These are phyloP conservation scores for Gryllus bimaculatus DNA, from an alignment of 1,140 invertebrate genomes.

Conservation along the genomic window DNA sequence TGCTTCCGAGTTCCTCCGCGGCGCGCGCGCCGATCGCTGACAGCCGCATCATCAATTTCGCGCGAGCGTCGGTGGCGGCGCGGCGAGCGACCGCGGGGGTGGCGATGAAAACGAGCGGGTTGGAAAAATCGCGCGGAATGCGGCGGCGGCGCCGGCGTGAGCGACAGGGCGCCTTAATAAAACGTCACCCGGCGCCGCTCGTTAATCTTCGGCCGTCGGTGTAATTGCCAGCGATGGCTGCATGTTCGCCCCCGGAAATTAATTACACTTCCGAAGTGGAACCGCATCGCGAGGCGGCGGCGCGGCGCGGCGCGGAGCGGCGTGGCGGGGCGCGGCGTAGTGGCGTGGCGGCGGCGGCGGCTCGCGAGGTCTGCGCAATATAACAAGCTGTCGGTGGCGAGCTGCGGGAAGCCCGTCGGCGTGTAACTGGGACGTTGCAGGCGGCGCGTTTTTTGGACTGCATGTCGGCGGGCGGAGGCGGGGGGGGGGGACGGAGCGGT, in stretches of 20 bases:
- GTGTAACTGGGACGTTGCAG: no score
- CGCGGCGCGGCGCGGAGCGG: not conserved
- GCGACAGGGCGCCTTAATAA: slow-evolving; percentile 19
- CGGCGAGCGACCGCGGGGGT: not conserved
- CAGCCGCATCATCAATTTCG: slow-evolving; percentile 3
- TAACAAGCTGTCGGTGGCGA: no score
- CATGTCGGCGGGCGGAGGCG: not conserved
- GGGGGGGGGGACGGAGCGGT: no score
- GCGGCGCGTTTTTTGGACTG: not conserved
- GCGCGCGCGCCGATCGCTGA: not conserved
- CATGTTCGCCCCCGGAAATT: slow-evolving; percentile 16
- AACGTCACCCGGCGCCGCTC: slow-evolving; percentile 14
- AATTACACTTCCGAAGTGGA: slow-evolving; percentile 18
- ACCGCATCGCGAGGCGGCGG: slow-evolving; percentile 12
- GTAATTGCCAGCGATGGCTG: slow-evolving; percentile 18
- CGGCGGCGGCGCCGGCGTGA: slow-evolving; percentile 9
- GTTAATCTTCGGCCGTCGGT: slow-evolving; percentile 18
- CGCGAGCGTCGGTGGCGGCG: no score
- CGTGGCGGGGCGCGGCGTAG: no score
- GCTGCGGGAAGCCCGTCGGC: no score
- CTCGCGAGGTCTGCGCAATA: no score
- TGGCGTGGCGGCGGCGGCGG: no score
- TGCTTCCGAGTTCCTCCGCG: not conserved
- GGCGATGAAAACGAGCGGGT: slow-evolving; percentile 9
- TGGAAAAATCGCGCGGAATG: slow-evolving; percentile 19